Evolutionary conservation across 2,113 vertebrate genomes (phyloP).

Genomic region (Toxostoma redivivum): DNA sequence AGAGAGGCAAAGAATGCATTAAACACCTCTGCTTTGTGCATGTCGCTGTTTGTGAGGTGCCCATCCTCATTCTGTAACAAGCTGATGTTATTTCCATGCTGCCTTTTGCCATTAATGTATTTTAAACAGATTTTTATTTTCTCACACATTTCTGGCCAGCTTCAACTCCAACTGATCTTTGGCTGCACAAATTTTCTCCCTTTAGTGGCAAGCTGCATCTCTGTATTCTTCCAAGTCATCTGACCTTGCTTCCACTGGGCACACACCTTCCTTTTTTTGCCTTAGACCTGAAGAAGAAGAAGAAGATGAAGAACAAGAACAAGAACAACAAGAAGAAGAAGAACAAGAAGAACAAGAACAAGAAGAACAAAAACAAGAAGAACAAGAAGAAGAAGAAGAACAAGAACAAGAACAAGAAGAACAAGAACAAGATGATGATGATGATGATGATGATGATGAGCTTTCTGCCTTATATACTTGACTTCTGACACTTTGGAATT

Average conservation of each 20-base stretch:
- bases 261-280: background rate
- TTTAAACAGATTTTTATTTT: background rate
- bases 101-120: background rate
- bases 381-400: too few species aligned
- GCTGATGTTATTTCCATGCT: background rate
- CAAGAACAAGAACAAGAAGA: too few species aligned
- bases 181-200: background rate
- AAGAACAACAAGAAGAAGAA: too few species aligned
- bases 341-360: too few species aligned
- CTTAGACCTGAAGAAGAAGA: too few species aligned
- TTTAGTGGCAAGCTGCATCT: background rate
- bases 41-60: background rate
- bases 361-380: too few species aligned
- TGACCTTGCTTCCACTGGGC: background rate
- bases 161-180: background rate
- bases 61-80: background rate
- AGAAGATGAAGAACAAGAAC: too few species aligned
- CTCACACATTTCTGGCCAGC: background rate
- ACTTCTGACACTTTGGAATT: background rate
- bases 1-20: background rate
- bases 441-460: too few species aligned
- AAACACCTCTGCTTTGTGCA: background rate
- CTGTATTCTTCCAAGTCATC: background rate
- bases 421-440: too few species aligned
- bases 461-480: background rate